A percentile compares a stretch with the other conserved stretches of the same genome.
phyloP scores from a whole-genome alignment of 2,797 vertebrate species.

The Coregonus suidteri region DNA sequence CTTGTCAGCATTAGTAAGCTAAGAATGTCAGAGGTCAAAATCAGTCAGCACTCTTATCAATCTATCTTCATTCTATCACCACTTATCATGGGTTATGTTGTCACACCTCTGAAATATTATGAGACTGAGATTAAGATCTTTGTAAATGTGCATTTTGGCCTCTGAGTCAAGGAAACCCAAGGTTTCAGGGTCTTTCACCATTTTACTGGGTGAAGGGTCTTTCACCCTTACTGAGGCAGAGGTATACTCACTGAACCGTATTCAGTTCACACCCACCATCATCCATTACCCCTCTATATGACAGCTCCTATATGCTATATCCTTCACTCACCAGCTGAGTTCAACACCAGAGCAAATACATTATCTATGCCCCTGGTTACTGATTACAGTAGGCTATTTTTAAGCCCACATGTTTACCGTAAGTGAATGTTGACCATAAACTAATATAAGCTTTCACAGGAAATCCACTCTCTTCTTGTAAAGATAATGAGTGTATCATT shows the following conservation, averaged over 20 bases:
- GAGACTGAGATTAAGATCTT: too few relatives aligned
- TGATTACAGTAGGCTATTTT: neutral
- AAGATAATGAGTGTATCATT: neutral
- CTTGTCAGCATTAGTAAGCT: too few relatives aligned
- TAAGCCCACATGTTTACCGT: neutral
- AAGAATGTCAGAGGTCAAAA: too few relatives aligned
- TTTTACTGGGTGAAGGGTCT: too few relatives aligned
- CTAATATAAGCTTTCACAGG: neutral
- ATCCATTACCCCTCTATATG: neutral
- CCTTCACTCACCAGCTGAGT: neutral
- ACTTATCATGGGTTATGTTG: too few relatives aligned
- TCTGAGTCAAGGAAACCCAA: too few relatives aligned
- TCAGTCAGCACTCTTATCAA: too few relatives aligned
- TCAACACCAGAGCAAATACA: neutral
- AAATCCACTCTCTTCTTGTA: neutral
- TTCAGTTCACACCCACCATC: neutral
- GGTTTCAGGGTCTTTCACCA: too few relatives aligned
- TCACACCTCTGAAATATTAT: too few relatives aligned
- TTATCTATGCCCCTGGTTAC: neutral
- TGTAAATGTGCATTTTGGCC: too few relatives aligned
- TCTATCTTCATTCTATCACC: too few relatives aligned
- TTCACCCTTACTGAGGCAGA: neutral
- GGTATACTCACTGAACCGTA: constrained; percentile 24
- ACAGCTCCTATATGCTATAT: neutral
- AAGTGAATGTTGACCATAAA: neutral